Base-by-base conservation (phyloP, 1,140 invertebrate species). In the Euwallacea similis region DNA sequence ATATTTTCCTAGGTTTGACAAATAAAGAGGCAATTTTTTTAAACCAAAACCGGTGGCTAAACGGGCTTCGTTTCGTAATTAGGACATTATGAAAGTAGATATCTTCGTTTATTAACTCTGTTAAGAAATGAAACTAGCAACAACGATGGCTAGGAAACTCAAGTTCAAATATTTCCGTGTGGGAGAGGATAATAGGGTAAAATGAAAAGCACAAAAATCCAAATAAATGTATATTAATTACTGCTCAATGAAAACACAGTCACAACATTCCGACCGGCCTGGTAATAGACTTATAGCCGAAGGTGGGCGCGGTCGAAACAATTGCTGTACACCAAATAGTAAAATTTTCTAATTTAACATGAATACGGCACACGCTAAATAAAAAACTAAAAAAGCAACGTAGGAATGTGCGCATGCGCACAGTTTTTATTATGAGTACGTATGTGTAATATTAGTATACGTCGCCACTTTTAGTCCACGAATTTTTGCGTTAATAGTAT, bases 141-240 rank as follows among this genome's bases (percentile, higher is more conserved):
- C 4, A 33, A 33, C 21, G 21, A 33, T 33, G 21, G 21, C 21
- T 33, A 33, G 21, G 21, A 33, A 33, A 33, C 21, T 33, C 21
- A 2, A 33, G 21, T 33, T 33, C 4, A 33, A 33, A 33, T 33
- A 33, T 33, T 33, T 33, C 21, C 4, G 4, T 33, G 1, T 1
- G 21, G 21, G 21, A 33, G 4, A 33, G 21, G 4, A 33, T 33
- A 33, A 2, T 2, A 33, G 21, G 21, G 21, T 33, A 33, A 33
- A 33, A 33, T 33, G 21, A 33, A 33, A 33, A 33, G 21, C 46
- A 21, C 10, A 50, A 50, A 33, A 13, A 10, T 82, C 81, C 81
- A 82, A 82, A 82, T 82, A 82, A 82, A 82, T 82, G 81, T 82
- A 81, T 81, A 81, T 82, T 81, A 81, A 80, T 81, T 82, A 80